These are phyloP conservation scores for Habrosyne pyritoides DNA, from an alignment of 2,888 invertebrate species.

Conservation along the genomic window DNA sequence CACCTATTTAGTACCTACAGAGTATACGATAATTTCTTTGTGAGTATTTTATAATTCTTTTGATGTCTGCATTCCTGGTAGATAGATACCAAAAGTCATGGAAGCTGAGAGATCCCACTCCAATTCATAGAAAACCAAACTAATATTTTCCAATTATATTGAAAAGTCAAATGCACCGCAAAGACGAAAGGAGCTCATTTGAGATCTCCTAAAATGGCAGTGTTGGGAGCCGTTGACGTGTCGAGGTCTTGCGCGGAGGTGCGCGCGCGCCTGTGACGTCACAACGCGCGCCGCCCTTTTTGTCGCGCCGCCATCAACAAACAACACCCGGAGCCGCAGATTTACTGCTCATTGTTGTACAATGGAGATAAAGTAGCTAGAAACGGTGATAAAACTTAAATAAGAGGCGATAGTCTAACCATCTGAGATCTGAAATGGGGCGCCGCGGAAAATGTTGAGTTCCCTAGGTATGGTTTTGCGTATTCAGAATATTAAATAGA, in stretches of 20 bases:
- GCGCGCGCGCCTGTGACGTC: background rate
- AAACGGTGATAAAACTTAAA: background rate
- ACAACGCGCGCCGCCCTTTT: slow-evolving; percentile 25
- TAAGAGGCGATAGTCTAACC: background rate
- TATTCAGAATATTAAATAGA: too few relatives aligned
- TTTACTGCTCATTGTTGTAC: slow-evolving; percentile 27
- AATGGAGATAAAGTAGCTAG: background rate
- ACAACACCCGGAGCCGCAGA: slow-evolving; percentile 16
- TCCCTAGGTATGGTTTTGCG: too few relatives aligned
- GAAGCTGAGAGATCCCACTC: too few relatives aligned
- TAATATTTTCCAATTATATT: background rate
- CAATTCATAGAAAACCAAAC: too few relatives aligned
- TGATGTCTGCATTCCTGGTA: too few relatives aligned
- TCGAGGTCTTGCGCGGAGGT: background rate
- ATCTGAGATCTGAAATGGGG: background rate
- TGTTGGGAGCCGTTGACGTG: slow-evolving; percentile 3
- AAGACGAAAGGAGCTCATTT: slow-evolving; percentile 1
- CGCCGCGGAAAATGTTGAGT: too few relatives aligned
- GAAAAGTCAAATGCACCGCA: slow-evolving; percentile 8
- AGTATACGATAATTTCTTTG: too few relatives aligned
- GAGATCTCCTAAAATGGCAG: slow-evolving; percentile 5
- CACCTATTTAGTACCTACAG: too few relatives aligned
- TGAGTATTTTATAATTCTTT: too few relatives aligned
- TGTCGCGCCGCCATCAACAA: slow-evolving; percentile 21
- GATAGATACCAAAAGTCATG: too few relatives aligned